Base-by-base conservation (phyloP, 2,113 vertebrate species). In the Grammomys dolichurus region DNA sequence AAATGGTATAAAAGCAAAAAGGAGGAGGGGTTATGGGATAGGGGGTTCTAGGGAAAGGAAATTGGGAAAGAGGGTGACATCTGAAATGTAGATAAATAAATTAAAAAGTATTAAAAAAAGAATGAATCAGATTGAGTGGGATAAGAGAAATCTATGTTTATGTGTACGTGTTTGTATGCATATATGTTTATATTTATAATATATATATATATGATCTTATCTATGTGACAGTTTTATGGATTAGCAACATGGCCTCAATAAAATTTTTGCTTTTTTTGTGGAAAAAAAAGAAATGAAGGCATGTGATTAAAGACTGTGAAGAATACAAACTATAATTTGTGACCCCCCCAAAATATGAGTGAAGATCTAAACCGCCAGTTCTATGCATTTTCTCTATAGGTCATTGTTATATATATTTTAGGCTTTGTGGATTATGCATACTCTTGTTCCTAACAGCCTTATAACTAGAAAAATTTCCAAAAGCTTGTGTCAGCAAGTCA, bases 81-180 rank as follows among this genome's bases (percentile, higher is more conserved):
- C 51, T 51, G 51, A 51, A 51, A 51, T 9, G 10, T 11, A 51
- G 11, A 51, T 51, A 51, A 51, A 51, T 51, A 51, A 51, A 51
- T 51, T 8, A 8, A 51, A 51, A 51, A 51, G 48, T 51, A 51
- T 51, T 51, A 51, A 20, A 69, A 69, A 95, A 54, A 87, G 51
- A 86, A 33, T 90, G 63, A 92, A 89, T 96, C 22, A 89, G 72
- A 80, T 95, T 86, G 82, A 96, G 36, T 87, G 51, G 48, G 36
- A 70, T 78, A 94, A 98, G 82, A 88, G 43, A 87, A 91, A 88
- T 92, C 92, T 91, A 63, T 88, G 92, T 95, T 92, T 51, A 43
- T 63, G 36, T 69, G 67, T 69, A 33, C 2, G 16, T 7, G 33
- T 19, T 8, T 72, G 67, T 31, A 8, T 72, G 69, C 19, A 36